Evolutionary conservation across 92 coral and sea anemone species (phyloP).

Genomic region (Meandrina meandrites): DNA sequence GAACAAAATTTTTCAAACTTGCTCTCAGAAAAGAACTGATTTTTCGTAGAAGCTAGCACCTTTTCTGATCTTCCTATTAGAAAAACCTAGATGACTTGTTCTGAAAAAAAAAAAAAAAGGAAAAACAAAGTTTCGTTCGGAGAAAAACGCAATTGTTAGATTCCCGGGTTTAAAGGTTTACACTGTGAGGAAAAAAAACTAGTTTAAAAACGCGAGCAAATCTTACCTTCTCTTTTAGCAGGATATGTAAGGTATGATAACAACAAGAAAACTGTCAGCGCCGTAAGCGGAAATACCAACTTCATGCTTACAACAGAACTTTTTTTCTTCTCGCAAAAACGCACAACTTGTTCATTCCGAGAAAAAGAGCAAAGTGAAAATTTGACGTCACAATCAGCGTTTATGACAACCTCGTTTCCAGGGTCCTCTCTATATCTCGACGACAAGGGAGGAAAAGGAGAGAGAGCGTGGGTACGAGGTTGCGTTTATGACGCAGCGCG

Average conservation of each 20-base stretch:
- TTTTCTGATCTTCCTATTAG: neutral
- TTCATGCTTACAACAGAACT: no score
- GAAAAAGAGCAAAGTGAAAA: conserved; percentile 13
- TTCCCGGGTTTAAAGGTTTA: neutral
- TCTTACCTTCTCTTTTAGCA: neutral
- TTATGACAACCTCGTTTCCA: no score
- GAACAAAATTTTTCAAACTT: neutral
- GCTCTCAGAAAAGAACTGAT: neutral
- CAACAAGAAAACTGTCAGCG: neutral
- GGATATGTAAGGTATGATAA: neutral
- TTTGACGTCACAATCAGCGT: neutral
- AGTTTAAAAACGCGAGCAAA: neutral
- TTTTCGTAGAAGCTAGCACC: neutral
- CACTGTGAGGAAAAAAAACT: neutral
- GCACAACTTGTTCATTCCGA: neutral
- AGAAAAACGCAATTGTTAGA: neutral
- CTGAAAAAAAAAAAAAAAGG: no score
- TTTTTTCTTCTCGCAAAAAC: neutral
- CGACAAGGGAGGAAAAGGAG: no score
- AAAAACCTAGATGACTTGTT: neutral
- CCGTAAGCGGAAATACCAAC: neutral
- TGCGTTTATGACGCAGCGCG: neutral
- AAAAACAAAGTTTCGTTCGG: neutral
- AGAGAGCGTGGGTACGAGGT: no score
- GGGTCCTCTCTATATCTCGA: no score